A percentile compares a stretch with the other conserved stretches of the same genome.
These are phyloP conservation scores for Anhinga rufa DNA, from an alignment of 2,113 vertebrate species.

Conservation along the genomic window DNA sequence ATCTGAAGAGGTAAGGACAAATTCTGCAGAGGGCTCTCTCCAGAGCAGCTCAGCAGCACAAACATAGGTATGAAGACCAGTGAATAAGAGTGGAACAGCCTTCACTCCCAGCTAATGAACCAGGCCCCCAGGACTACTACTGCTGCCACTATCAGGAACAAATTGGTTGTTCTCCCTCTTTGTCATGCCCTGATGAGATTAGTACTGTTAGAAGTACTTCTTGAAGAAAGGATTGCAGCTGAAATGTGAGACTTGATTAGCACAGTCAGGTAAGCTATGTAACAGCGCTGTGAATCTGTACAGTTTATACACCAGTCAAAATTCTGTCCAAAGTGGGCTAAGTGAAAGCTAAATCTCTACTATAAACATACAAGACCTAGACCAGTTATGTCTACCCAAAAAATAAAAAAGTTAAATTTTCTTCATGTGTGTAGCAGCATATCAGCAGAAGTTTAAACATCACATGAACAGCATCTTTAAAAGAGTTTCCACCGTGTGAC, in stretches of 20 bases:
- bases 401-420: not conserved
- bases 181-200: not conserved
- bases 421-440: not conserved
- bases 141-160: not conserved
- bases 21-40: not conserved
- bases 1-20: not conserved
- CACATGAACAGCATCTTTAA: not conserved
- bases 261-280: not conserved
- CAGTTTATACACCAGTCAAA: not conserved
- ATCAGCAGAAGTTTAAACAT: not conserved
- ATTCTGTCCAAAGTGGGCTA: not conserved
- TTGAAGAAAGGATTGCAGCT: not conserved
- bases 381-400: not conserved
- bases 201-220: not conserved
- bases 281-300: not conserved
- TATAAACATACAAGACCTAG: not conserved
- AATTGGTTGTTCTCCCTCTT: not conserved
- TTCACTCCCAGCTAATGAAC: not conserved
- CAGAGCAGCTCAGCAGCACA: not conserved
- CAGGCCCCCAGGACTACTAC: not conserved
- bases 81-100: not conserved
- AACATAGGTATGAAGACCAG: not conserved
- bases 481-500: not conserved
- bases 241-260: not conserved
- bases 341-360: not conserved